Evolutionary conservation across 2,888 invertebrate species (phyloP), one percentile per base, ranked within the genome.

Genomic region (Caenorhabditis virilis): DNA sequence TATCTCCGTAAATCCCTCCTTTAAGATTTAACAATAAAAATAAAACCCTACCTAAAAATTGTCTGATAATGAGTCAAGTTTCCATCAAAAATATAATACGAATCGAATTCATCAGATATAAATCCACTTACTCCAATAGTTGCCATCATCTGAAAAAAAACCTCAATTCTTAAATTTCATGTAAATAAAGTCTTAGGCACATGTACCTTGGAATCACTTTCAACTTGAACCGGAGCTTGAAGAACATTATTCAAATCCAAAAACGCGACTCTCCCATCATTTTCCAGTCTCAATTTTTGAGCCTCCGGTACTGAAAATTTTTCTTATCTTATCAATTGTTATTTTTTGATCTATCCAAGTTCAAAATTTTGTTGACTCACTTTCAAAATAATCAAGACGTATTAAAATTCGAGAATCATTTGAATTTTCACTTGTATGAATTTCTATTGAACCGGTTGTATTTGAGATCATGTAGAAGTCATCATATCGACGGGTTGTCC

Each of bases 81-180:
- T 4, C 62, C 62, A 13, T 62, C 62, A 18, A 57, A 22, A 0
- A 62, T 18, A 26, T 42, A 62, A 53, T 43, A 62, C 26, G 52
- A 50, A 22, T 27, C 23, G 23, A 57, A 62, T 16, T 25, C 33
- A 39, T 62, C 62, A 16, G n/a, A 15, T 0, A 16, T 7, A 36
- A 51, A 53, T 6, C 42, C 35, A 16, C 55, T 56, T 11, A 33
- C 18, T 2, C 48, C 62, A n/a, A 56, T 22, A 1, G 49, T 57
- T 18, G 54, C 18, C 5, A 41, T n/a, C 13, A 62, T 56, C 62
- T 62, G 48, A 16, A 61, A 20, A 38, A 11, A 2, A 16, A 23
- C n/a, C n/a, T n/a, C n/a, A n/a, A n/a, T n/a, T n/a, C n/a, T n/a
- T n/a, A n/a, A n/a, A n/a, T n/a, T n/a, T n/a, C n/a, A n/a, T n/a